These are phyloP conservation scores for Drosophila stalkeri DNA, from an alignment of 2,888 invertebrate genomes.

Conservation along the genomic window DNA sequence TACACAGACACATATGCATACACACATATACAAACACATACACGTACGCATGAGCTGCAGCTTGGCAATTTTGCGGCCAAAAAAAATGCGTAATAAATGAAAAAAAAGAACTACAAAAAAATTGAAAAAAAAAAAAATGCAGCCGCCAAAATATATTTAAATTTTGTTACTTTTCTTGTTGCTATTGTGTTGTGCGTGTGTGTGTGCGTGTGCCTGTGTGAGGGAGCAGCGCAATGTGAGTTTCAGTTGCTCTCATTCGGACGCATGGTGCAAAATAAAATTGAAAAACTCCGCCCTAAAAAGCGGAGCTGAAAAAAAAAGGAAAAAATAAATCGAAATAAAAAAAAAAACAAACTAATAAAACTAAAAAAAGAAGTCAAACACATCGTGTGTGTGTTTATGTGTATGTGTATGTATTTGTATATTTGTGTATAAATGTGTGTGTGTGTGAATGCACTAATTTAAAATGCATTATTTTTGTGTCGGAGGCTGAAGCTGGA, in stretches of 20 bases:
- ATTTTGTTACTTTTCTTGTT: slow-evolving; percentile 69
- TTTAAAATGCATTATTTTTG: slow-evolving; percentile 81
- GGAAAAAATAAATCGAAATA: slow-evolving; percentile 37
- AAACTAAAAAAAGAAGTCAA: slow-evolving; percentile 65
- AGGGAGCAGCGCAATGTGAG: slow-evolving; percentile 45
- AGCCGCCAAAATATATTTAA: slow-evolving; percentile 64
- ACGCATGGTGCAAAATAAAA: slow-evolving; percentile 80
- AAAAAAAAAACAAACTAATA: slow-evolving; percentile 78
- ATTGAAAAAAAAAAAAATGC: slow-evolving; percentile 24
- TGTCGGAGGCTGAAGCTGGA: slow-evolving; percentile 23
- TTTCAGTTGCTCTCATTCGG: slow-evolving; percentile 62
- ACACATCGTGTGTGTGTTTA: slow-evolving; percentile 15
- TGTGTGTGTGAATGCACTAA: slow-evolving; percentile 71
- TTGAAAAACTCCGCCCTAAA: slow-evolving; percentile 85
- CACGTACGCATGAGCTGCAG: slow-evolving; percentile 53
- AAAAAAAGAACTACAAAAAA: slow-evolving; percentile 60
- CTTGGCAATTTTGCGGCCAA: slow-evolving; percentile 71
- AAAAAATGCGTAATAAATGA: slow-evolving; percentile 37
- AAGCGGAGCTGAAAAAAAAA: slow-evolving; percentile 60
- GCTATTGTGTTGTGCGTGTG: slow-evolving; percentile 35
- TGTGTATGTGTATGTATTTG: neutral
- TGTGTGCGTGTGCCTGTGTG: slow-evolving; percentile 35
- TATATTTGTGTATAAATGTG: slow-evolving; percentile 1
- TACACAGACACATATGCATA: slow-evolving; percentile 29
- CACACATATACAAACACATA: slow-evolving; percentile 21